These are phyloP conservation scores for Rhaphigaster nebulosa DNA, from an alignment of 2,888 invertebrate genomes.

Conservation along the genomic window DNA sequence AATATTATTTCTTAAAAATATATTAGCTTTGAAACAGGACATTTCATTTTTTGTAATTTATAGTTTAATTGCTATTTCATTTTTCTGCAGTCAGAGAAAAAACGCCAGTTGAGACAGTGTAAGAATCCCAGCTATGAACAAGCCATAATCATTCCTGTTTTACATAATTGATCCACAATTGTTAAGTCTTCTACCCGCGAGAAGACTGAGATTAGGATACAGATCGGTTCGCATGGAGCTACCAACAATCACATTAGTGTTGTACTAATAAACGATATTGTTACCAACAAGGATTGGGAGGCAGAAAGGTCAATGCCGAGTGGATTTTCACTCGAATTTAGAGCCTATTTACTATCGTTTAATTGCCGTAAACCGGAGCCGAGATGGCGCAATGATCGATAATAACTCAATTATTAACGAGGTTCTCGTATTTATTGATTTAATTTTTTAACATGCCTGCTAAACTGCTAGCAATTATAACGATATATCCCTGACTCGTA, in stretches of 20 bases:
- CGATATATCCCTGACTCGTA: too few species aligned
- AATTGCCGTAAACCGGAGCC: neutral
- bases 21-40: too few species aligned
- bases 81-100: too few species aligned
- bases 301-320: neutral
- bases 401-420: neutral
- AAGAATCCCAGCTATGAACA: too few species aligned
- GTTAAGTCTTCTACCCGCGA: neutral
- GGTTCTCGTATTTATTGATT: neutral
- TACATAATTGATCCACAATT: neutral
- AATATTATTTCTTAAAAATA: too few species aligned
- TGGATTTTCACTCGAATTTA: neutral
- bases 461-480: too few species aligned
- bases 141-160: neutral
- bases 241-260: neutral
- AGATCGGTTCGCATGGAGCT: neutral
- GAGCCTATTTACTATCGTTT: neutral
- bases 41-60: too few species aligned
- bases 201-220: too few species aligned
- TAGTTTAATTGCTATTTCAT: too few species aligned
- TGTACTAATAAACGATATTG: neutral
- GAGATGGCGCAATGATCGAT: neutral
- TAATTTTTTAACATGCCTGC: too few species aligned
- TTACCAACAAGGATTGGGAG: neutral
- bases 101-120: too few species aligned